Base-by-base conservation (phyloP, 2,113 vertebrate genomes). In the Tretioscincus oriximinensis region DNA sequence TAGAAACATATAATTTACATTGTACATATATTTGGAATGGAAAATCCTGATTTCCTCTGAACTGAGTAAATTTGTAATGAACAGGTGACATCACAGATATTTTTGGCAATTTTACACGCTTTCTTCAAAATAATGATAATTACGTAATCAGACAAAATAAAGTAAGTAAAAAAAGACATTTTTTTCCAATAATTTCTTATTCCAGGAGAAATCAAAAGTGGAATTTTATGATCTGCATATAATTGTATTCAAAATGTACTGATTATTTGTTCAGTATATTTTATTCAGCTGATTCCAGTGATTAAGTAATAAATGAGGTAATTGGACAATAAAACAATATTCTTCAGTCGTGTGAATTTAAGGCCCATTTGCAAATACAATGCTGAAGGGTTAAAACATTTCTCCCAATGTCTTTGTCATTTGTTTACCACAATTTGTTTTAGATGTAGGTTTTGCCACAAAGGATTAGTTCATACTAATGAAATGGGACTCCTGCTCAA, bases 371-470 rank as follows among this genome's bases (percentile, higher is more conserved):
- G 35, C 61, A 29, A 64, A 72, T 63, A 24, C 60, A 31, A 18
- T 72, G 29, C 45, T 49, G 66, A 28, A 45, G 5, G 31, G 22
- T 21, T 47, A 49, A 51, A 24, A 18, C 54, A 41, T 8, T 65
- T 31, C 73, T 63, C 72, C 69, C 58, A 72, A 63, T 22, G 14
- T 12, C 18, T 26, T 49, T 80, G 45, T 28, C 45, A 65, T 18
- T 80, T 73, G 63, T 80, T 80, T 47, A 64, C 58, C 22, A 45
- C 21, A 72, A 29, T 26, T n/a, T 73, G n/a, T 65, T 80, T 73
- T 51, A 80, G 73, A 73, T 35, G 78, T 22, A 51, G 69, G 45
- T 73, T 12, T 31, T 51, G 28, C 51, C 45, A 65, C 45, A 64
- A 63, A 80, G 28, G 45, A 73, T 66, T 51, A 11, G 20, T 71